Base-by-base conservation (phyloP, 1,140 invertebrate species). In the Atopsyche davidsoni region DNA sequence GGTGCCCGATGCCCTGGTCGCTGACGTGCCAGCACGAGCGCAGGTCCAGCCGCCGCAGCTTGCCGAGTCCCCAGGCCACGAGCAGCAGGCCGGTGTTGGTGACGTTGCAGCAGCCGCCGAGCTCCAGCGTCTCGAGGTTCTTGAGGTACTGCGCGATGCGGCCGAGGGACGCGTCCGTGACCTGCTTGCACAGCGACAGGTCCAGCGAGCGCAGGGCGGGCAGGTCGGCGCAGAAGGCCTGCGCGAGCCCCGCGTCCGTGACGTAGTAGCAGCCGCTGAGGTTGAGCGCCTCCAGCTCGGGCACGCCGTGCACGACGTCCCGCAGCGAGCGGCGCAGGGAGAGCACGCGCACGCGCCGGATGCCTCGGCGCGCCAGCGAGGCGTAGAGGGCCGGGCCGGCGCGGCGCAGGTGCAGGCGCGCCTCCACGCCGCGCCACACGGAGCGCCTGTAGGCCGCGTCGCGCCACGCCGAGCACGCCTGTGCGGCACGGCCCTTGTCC, bases 191-290 rank as follows among this genome's bases (percentile, higher is more conserved):
- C 36, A 96, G 74, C 3, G 89, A 92, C 9, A 97, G 75, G 65
- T 96, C 89, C 24, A 96, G 75, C 46, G 83, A 77, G 36, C 82
- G 86, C 2, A 96, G 73, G 11, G 81, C 79, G 19, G 83, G 79
- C 44, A 85, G 70, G 48, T 89, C 84, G 9, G 80, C 73, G 23
- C 78, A 75, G 60, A 96, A 86, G 1, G 90, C 91, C 57, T 86
- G 85, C 4, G 80, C 81, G 25, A 96, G 70, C n/a, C 86, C 86
- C 6, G 77, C 67, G 62, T 87, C 83, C 17, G 88, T 91, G 17
- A 97, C 81, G 66, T 91, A 94, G 72, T 90, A 96, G 67, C 92
- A 96, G 9, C 93, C 93, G 60, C 87, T 91, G 3, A 96, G 72
- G 62, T 92, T 95, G 36, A 97, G 75, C 17, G 88, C 86, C 58